Percentiles rank a stretch among this genome's conserved stretches.
phyloP scores from a whole-genome alignment of 92 coral and sea anemone genomes.

The Hydrozoanthus gracilis region DNA sequence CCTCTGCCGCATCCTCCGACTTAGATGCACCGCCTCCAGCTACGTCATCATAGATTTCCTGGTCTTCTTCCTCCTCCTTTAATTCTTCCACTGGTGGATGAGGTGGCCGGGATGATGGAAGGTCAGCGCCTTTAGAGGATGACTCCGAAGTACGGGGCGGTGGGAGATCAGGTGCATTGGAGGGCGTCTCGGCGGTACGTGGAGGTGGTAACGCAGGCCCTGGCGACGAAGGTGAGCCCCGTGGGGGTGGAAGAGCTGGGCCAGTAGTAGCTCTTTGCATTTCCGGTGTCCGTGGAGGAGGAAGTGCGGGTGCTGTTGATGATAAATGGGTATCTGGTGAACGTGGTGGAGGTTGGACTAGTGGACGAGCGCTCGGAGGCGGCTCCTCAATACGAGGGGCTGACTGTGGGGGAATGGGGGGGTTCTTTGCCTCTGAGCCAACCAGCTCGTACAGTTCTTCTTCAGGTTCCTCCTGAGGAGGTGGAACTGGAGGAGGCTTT shows the following conservation, averaged over 20 bases:
- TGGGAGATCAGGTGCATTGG: slow-evolving; percentile 4
- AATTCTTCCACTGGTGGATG: slow-evolving; percentile 19
- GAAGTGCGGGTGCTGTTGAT: slow-evolving; percentile 20
- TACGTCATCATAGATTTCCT: slow-evolving; percentile 52
- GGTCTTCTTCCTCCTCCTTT: slow-evolving; percentile 55
- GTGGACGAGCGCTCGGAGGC: background rate
- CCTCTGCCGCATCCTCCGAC: background rate
- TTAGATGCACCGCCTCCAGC: background rate
- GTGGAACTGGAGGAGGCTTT: background rate
- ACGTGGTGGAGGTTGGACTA: slow-evolving; percentile 20
- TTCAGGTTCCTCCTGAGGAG: slow-evolving; percentile 20
- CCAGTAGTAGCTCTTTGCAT: background rate
- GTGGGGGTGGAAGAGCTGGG: slow-evolving; percentile 40
- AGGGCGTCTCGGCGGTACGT: background rate
- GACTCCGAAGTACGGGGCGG: background rate
- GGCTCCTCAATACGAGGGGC: slow-evolving; percentile 43
- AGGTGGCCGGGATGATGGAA: background rate
- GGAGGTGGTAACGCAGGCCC: slow-evolving; percentile 22
- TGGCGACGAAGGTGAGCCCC: slow-evolving; percentile 7
- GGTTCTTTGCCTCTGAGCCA: slow-evolving; percentile 27
- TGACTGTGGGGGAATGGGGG: slow-evolving; percentile 10
- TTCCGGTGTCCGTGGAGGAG: slow-evolving; percentile 44
- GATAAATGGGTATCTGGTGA: slow-evolving; percentile 37
- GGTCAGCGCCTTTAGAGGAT: background rate
- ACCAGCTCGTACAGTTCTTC: slow-evolving; percentile 49